A percentile compares a stretch with the other conserved stretches of the same genome.
Evolutionary conservation across 2,797 vertebrate species (phyloP).

Genomic region (Crocodylus rhombifer): DNA sequence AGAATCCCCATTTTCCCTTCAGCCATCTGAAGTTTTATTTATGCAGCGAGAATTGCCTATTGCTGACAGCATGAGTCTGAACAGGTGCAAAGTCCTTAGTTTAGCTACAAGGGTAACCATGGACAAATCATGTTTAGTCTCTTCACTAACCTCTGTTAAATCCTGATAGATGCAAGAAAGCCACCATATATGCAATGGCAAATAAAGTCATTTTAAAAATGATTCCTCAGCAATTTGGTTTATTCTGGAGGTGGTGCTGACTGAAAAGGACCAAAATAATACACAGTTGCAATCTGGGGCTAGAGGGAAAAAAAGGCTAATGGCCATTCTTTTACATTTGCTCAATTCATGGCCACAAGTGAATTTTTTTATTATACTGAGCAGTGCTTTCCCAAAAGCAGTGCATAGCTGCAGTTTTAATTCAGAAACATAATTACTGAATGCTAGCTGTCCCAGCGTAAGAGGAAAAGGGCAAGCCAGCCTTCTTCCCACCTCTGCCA

Average conservation of each 20-base stretch:
- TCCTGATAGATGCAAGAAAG: conserved; percentile 7
- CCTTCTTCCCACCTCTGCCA: neutral
- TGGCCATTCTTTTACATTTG: neutral
- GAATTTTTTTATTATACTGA: neutral
- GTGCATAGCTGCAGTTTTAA: neutral
- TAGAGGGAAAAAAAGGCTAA: neutral
- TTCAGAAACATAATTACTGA: neutral
- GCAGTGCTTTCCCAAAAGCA: conserved; percentile 23
- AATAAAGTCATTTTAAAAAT: conserved; percentile 24
- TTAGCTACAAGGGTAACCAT: neutral
- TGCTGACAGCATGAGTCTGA: neutral
- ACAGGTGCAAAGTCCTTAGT: neutral
- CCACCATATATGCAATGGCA: neutral
- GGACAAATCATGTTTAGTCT: neutral
- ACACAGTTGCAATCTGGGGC: neutral
- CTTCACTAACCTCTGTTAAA: neutral
- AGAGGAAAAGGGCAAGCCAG: neutral
- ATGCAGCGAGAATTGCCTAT: neutral
- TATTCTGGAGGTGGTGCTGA: conserved; percentile 18
- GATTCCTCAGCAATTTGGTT: neutral
- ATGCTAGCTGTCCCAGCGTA: neutral
- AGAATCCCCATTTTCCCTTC: conserved; percentile 46
- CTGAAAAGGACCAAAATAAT: neutral
- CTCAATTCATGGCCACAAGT: neutral
- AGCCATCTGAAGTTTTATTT: conserved; percentile 22